Evolutionary conservation across 2,888 invertebrate genomes (phyloP).

Genomic region (Pheosia gnoma): DNA sequence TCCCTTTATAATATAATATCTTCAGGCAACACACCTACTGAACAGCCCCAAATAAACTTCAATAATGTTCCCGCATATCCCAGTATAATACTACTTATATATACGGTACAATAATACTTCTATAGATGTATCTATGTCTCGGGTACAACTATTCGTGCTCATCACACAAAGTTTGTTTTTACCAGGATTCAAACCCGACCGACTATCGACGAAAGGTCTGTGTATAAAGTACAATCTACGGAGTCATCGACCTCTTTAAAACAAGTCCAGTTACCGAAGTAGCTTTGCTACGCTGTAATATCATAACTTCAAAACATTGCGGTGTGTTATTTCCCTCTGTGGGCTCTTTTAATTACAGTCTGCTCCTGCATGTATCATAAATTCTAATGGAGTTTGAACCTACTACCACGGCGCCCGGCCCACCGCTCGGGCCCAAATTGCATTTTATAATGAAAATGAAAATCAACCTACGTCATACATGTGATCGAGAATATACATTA

Average conservation of each 20-base stretch:
- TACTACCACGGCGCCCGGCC: slow-evolving; percentile 43
- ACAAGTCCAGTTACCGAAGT: slow-evolving; percentile 49
- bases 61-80: too few relatives aligned
- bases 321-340: slow-evolving; percentile 67
- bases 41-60: too few relatives aligned
- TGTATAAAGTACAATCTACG: slow-evolving; percentile 2
- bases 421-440: slow-evolving; percentile 57
- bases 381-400: slow-evolving; percentile 71
- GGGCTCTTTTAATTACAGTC: slow-evolving; percentile 78
- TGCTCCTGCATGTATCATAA: slow-evolving; percentile 75
- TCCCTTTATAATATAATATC: too few relatives aligned
- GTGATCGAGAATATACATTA: slow-evolving; percentile 39
- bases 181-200: too few relatives aligned
- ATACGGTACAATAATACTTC: too few relatives aligned
- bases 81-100: too few relatives aligned
- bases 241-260: slow-evolving; percentile 41
- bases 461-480: slow-evolving; percentile 30
- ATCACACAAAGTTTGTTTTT: too few relatives aligned
- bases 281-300: slow-evolving; percentile 42
- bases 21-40: too few relatives aligned
- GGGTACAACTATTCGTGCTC: too few relatives aligned
- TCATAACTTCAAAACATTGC: slow-evolving; percentile 50
- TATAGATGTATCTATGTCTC: too few relatives aligned
- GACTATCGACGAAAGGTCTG: slow-evolving; percentile 2
- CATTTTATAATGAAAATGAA: slow-evolving; percentile 69